Conservation (phyloP, 2,888 invertebrate genomes). For the Xanthia icteritia region DNA sequence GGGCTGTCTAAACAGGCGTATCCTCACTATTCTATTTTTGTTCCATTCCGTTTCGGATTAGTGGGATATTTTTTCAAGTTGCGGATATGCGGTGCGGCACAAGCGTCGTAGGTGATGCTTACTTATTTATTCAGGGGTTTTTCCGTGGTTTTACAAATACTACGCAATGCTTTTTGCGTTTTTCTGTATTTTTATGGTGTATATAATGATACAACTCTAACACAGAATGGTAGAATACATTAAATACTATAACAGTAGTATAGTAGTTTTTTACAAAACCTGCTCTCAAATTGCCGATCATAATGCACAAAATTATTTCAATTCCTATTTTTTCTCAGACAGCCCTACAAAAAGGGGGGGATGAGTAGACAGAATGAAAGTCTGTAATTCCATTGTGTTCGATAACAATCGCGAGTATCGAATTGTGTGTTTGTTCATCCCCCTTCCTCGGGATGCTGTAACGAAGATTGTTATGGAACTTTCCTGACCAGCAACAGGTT, state of each 20-base stretch:
- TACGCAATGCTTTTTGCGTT: not conserved
- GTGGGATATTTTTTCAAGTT: conserved; percentile 48
- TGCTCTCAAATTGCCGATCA: not conserved
- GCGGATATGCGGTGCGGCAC: conserved; percentile 32
- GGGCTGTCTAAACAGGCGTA: conserved; percentile 62
- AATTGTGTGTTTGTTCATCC: conserved; percentile 79
- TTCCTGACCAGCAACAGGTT: conserved; percentile 79
- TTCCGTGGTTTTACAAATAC: conserved; percentile 1
- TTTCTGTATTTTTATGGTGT: not conserved
- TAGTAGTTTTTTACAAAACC: not conserved
- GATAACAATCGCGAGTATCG: conserved; percentile 85
- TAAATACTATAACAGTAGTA: too few species aligned
- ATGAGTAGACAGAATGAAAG: conserved; percentile 76
- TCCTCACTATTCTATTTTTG: conserved; percentile 42
- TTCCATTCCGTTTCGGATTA: conserved; percentile 47
- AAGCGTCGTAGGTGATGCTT: conserved; percentile 8
- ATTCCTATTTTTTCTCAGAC: conserved; percentile 5
- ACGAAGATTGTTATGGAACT: conserved; percentile 78
- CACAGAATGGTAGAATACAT: not conserved
- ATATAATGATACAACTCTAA: not conserved
- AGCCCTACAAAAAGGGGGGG: conserved; percentile 58
- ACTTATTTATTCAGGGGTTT: conserved; percentile 21
- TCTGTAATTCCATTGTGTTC: conserved; percentile 88
- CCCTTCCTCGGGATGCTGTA: conserved; percentile 71
- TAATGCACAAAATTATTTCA: conserved; percentile 1